Conservation (phyloP, 2,113 vertebrate genomes). For the Sus scrofa region T2T-Sscrofa CM000814.6:90700001-90700500, state of each 20-base stretch:
- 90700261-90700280: neutral
- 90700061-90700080: neutral
- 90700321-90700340: neutral
- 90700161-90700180: slow-evolving; percentile 47
- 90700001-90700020: neutral
- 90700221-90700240: slow-evolving; percentile 15
- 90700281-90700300: neutral
- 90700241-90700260: slow-evolving; percentile 34
- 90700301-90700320: neutral
- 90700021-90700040: neutral
- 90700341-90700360: neutral
- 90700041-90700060: neutral
- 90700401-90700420: neutral
- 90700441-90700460: neutral
- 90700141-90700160: slow-evolving; percentile 51
- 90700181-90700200: slow-evolving; percentile 39
- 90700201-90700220: slow-evolving; percentile 47
- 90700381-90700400: neutral
- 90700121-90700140: slow-evolving; percentile 22
- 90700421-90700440: slow-evolving; percentile 24
- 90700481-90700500: neutral
- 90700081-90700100: neutral
- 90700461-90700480: neutral
- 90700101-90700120: neutral
- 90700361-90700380: neutral